Base-by-base conservation (phyloP, 2,888 invertebrate species). In the Chromoteleia sp. region DNA sequence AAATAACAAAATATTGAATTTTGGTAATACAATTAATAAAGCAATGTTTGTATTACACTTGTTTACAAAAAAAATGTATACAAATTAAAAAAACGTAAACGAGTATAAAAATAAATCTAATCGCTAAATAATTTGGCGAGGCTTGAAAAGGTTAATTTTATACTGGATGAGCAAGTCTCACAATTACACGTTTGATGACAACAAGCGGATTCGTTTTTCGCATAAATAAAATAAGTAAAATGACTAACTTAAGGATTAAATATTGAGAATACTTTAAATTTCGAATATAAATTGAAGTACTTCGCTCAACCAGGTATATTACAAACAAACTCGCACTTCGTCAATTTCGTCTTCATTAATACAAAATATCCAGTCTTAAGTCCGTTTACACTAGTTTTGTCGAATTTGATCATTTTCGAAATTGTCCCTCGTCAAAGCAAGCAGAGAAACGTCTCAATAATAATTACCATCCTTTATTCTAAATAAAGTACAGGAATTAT, bases 111-210 rank as follows among this genome's bases (percentile, higher is more conserved):
- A 29, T 3, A 29, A 29, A 3, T 29, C 29, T 8, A 29, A 29
- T n/a, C n/a, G n/a, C n/a, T 8, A 29, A 48, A 39, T 10, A 45
- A 50, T 50, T 65, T 50, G 10, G 29, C 41, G 54, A 76, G 59
- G 71, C 71, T 74, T 74, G 63, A 80, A 70, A 80, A 63, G 54
- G 50, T 80, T 73, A 76, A 81, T 70, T 71, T 67, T 25, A 41
- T 50, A 58, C 65, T 77, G 77, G 74, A 63, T 81, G 82, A 83
- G 70, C 82, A 67, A 81, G 56, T 54, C 12, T 48, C 14, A 17
- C 14, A 12, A 59, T 41, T 17, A 12, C 17, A 43, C 33, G 36
- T 25, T 56, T 30, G 3, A 29, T 54, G 15, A 45, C 45, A 21
- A 45, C n/a, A n/a, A 45, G n/a, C 19, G 21, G 21, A n/a, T 45